phyloP scores from a whole-genome alignment of 2,888 invertebrate genomes.

The Suillia variegata region DNA sequence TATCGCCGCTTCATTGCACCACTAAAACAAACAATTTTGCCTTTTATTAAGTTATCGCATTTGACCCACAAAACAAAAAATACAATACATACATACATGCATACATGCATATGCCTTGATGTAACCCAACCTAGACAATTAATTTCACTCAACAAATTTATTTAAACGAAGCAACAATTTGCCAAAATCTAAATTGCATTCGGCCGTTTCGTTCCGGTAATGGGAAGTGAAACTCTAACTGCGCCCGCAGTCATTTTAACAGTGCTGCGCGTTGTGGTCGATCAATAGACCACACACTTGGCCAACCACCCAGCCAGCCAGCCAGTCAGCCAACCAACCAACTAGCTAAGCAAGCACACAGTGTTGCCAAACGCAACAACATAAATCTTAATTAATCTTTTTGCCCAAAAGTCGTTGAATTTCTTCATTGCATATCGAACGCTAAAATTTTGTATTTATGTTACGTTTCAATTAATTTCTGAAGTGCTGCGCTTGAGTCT shows the following conservation, averaged over 20 bases:
- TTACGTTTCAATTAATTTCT: not conserved
- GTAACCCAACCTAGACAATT: not conserved
- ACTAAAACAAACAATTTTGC: too few species aligned
- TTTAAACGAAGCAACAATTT: not conserved
- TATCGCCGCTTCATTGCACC: too few species aligned
- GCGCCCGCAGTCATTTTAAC: not conserved
- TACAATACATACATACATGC: too few species aligned
- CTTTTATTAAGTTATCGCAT: too few species aligned
- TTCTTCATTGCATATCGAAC: constrained; percentile 6
- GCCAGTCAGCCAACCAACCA: not conserved
- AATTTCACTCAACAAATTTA: not conserved
- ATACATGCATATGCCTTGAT: too few species aligned
- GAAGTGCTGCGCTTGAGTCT: too few species aligned
- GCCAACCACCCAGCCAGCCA: not conserved
- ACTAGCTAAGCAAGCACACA: not conserved
- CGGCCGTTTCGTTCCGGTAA: not conserved
- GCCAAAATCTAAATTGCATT: constrained; percentile 3
- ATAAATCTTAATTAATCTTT: constrained; percentile 45
- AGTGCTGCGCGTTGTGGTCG: too few species aligned
- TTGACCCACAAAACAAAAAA: too few species aligned
- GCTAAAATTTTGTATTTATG: constrained; percentile 7
- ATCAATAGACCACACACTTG: not conserved
- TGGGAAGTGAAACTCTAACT: not conserved
- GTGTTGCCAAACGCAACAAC: constrained; percentile 36
- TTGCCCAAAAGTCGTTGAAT: constrained; percentile 28